Conservation (phyloP, 2,113 vertebrate genomes). For the Melanocharis versteri region DNA sequence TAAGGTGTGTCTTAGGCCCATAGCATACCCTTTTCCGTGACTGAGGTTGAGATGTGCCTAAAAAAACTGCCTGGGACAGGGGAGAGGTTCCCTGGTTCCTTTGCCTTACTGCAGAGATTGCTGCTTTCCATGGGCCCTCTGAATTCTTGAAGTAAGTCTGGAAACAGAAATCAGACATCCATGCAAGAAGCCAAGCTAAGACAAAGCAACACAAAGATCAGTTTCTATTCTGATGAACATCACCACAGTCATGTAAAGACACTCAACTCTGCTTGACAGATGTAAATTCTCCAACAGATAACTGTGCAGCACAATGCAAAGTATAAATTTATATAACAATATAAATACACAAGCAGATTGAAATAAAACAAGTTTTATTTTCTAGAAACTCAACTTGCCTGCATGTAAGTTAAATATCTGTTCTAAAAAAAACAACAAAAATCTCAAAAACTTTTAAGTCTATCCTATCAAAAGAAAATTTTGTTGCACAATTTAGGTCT, state of each 20-base stretch:
- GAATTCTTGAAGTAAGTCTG: constrained; percentile 84
- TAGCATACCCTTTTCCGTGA: constrained; percentile 70
- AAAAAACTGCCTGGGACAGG: background rate
- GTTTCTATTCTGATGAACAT: background rate
- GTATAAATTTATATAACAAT: background rate
- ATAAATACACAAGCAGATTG: background rate
- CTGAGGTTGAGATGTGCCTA: background rate
- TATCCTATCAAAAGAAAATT: background rate
- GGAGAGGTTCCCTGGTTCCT: constrained; percentile 59
- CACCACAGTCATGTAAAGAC: background rate
- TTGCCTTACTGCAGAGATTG: constrained; percentile 70
- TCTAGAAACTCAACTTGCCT: background rate
- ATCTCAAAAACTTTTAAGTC: background rate
- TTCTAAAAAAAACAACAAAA: background rate
- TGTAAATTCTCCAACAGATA: background rate
- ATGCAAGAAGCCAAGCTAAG: background rate
- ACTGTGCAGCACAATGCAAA: background rate
- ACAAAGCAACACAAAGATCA: background rate
- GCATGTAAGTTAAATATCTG: background rate
- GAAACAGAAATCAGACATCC: constrained; percentile 7
- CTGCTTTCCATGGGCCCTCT: constrained; percentile 80
- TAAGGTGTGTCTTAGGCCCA: background rate
- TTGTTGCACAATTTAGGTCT: background rate
- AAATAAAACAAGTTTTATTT: background rate
- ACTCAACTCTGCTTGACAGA: background rate